A percentile compares a stretch with the other conserved stretches of the same genome.
These are phyloP conservation scores for Parnassius glacialis DNA, from an alignment of 2,888 invertebrate species.

Conservation along the genomic window DNA sequence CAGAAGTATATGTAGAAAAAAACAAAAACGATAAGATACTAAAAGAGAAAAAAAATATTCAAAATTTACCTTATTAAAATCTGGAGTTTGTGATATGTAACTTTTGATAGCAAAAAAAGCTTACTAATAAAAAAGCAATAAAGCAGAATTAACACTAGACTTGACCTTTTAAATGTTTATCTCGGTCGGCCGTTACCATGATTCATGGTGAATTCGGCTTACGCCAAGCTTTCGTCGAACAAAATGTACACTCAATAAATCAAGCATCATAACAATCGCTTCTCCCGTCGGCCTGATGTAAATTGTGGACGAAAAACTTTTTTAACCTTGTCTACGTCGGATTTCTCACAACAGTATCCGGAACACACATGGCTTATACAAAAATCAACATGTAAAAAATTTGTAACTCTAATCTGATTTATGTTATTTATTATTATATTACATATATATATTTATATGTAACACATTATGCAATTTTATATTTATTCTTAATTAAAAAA, in stretches of 20 bases:
- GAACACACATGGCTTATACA: too few species aligned
- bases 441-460: too few species aligned
- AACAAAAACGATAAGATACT: too few species aligned
- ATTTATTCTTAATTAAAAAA: too few species aligned
- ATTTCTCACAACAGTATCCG: constrained; percentile 1
- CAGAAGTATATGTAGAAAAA: too few species aligned
- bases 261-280: constrained; percentile 61
- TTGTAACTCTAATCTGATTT: too few species aligned
- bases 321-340: constrained; percentile 31
- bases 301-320: constrained; percentile 48
- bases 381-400: too few species aligned
- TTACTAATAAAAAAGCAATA: constrained; percentile 2
- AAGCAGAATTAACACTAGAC: constrained; percentile 14
- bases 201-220: constrained; percentile 53
- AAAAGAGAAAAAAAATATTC: too few species aligned
- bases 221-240: constrained; percentile 48
- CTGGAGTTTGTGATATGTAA: too few species aligned
- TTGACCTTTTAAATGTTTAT: constrained; percentile 56
- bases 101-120: background rate
- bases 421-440: too few species aligned
- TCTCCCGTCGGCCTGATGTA: constrained; percentile 41
- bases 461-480: too few species aligned
- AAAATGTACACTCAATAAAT: constrained; percentile 65
- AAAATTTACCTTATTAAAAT: too few species aligned
- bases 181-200: constrained; percentile 48